phyloP scores from a whole-genome alignment of 2,797 vertebrate genomes.

The Philypnodon macrostomus region DNA sequence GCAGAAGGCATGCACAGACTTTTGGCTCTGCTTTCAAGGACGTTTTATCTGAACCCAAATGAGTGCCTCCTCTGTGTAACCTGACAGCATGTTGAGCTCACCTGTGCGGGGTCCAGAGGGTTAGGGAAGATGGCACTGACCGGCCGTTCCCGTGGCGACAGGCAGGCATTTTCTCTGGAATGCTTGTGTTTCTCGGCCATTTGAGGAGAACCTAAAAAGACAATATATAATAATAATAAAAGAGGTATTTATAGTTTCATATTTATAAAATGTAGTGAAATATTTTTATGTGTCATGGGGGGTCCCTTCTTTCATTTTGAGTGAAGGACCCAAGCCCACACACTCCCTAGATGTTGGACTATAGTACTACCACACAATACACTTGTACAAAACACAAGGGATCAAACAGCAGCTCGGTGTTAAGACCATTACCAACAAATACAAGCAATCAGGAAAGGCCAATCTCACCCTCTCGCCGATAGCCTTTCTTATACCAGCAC shows the following conservation, averaged over 20 bases:
- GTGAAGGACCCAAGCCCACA: too few species aligned
- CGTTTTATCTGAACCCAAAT: neutral
- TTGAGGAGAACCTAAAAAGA: slow-evolving; percentile 91
- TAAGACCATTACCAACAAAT: slow-evolving; percentile 63
- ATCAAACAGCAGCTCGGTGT: slow-evolving; percentile 51
- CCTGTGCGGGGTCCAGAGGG: slow-evolving; percentile 87
- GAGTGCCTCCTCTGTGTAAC: neutral
- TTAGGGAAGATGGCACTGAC: slow-evolving; percentile 94
- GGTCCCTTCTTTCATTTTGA: too few species aligned
- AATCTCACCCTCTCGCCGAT: slow-evolving; percentile 50
- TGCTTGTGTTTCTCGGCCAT: slow-evolving; percentile 98
- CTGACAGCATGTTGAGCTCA: slow-evolving; percentile 52
- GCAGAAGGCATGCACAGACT: too few species aligned
- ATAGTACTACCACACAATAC: slow-evolving; percentile 8
- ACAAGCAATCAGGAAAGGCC: slow-evolving; percentile 65
- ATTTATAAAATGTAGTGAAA: too few species aligned
- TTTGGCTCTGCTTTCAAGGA: too few species aligned
- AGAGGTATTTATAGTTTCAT: too few species aligned
- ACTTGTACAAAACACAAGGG: slow-evolving; percentile 26
- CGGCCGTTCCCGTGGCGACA: slow-evolving; percentile 93
- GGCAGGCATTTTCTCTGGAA: slow-evolving; percentile 92
- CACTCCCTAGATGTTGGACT: slow-evolving; percentile 33
- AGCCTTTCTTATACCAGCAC: slow-evolving; percentile 38
- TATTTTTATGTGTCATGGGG: too few species aligned
- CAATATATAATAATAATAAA: too few species aligned